These are phyloP conservation scores for Cacajao melanocephalus DNA, from an alignment of 2,797 vertebrate genomes.

Conservation along the genomic window DNA sequence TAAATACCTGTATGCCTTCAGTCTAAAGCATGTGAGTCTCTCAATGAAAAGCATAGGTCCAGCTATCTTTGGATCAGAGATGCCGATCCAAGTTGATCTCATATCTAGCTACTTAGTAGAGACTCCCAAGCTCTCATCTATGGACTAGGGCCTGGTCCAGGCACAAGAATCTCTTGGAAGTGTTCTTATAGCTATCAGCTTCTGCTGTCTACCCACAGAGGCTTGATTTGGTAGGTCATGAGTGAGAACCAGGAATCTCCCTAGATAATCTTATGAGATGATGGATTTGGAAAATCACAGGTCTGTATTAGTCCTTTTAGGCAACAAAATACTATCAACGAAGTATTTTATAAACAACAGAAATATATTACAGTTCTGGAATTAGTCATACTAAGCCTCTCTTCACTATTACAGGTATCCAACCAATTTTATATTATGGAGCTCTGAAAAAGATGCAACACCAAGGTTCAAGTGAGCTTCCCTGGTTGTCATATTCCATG, in stretches of 20 bases:
- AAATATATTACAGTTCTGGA: neutral
- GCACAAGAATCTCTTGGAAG: neutral
- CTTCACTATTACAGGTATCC: no score
- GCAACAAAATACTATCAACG: neutral
- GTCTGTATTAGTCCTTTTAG: neutral
- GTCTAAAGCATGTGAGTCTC: neutral
- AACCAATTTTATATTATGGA: neutral
- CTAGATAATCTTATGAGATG: neutral
- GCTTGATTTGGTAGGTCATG: neutral
- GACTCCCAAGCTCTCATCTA: neutral
- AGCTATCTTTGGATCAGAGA: neutral
- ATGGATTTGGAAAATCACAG: neutral
- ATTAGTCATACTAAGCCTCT: no score
- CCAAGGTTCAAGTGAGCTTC: neutral
- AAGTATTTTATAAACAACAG: neutral
- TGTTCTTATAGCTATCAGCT: neutral
- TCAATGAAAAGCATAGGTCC: neutral
- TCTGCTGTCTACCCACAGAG: neutral
- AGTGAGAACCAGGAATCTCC: neutral
- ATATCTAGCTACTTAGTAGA: neutral
- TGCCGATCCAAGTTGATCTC: no score
- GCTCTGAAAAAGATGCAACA: neutral
- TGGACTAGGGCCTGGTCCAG: neutral
- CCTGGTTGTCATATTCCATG: neutral
- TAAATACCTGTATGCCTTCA: neutral